Percentiles rank a stretch among this genome's conserved stretches.
Evolutionary conservation across 2,888 invertebrate genomes (phyloP).

Genomic region (Sturmia bella): DNA sequence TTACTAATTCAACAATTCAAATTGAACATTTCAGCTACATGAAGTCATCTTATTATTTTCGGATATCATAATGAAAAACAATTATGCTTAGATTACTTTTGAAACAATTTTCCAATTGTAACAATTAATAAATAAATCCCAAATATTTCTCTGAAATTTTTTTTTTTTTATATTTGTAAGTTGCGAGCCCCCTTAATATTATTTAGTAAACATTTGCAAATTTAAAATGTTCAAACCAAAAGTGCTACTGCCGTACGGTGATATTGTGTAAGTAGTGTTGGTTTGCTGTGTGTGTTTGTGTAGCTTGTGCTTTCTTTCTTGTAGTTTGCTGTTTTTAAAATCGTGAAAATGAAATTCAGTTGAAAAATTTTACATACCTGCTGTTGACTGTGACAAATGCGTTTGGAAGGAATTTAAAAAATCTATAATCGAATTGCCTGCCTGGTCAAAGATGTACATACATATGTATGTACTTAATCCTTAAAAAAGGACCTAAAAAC

Average conservation of each 20-base stretch:
- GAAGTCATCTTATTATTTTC: no score
- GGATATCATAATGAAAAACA: no score
- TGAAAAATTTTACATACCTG: constrained; percentile 9
- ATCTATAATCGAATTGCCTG: no score
- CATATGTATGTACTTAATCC: no score
- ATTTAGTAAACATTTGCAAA: neutral
- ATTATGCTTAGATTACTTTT: no score
- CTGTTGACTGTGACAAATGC: neutral
- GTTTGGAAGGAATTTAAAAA: neutral
- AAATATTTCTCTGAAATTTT: no score
- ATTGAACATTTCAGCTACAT: no score
- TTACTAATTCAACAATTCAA: no score
- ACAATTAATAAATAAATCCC: no score
- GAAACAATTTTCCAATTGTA: no score
- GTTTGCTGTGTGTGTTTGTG: constrained; percentile 14
- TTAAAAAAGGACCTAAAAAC: no score
- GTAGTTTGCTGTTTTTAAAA: constrained; percentile 1
- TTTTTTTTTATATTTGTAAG: neutral
- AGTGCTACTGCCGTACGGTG: constrained; percentile 42
- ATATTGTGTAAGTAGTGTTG: constrained; percentile 43
- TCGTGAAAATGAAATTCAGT: constrained; percentile 8
- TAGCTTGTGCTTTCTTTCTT: constrained; percentile 28
- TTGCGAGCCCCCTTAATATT: neutral
- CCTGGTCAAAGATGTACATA: no score
- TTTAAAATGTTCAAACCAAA: neutral